phyloP scores from a whole-genome alignment of 2,888 invertebrate genomes.

The Tridacna crocea region DNA sequence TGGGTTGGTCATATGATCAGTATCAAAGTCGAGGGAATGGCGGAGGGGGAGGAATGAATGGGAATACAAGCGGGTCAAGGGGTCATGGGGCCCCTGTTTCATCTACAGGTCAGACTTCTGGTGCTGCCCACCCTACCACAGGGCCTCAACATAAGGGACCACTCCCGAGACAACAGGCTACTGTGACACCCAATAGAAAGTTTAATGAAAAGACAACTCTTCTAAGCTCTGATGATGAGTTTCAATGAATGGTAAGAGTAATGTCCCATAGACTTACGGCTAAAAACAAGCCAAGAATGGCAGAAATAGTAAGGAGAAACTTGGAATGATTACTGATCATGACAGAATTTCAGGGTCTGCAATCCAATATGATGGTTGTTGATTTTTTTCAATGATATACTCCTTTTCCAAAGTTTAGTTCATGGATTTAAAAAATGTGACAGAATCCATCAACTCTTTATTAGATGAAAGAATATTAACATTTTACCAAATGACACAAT shows the following conservation, averaged over 20 bases:
- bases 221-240: constrained; percentile 97
- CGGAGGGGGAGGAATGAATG: constrained; percentile 38
- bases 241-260: constrained; percentile 87
- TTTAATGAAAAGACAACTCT: constrained; percentile 98
- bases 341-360: no score
- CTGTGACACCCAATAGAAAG: constrained; percentile 81
- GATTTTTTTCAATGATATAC: no score
- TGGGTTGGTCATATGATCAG: constrained; percentile 71
- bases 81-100: neutral
- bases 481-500: no score
- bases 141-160: constrained; percentile 48
- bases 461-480: no score
- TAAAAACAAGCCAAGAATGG: neutral
- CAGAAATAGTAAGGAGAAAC: neutral
- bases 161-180: constrained; percentile 54
- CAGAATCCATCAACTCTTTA: no score
- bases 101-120: constrained; percentile 9
- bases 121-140: constrained; percentile 26
- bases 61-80: constrained; percentile 9
- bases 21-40: constrained; percentile 62
- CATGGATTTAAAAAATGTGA: no score
- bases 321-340: no score
- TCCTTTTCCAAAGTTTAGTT: no score
- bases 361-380: no score
- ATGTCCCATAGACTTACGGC: neutral